phyloP scores from a whole-genome alignment of 2,797 vertebrate species.

The Iguana delicatissima region DNA sequence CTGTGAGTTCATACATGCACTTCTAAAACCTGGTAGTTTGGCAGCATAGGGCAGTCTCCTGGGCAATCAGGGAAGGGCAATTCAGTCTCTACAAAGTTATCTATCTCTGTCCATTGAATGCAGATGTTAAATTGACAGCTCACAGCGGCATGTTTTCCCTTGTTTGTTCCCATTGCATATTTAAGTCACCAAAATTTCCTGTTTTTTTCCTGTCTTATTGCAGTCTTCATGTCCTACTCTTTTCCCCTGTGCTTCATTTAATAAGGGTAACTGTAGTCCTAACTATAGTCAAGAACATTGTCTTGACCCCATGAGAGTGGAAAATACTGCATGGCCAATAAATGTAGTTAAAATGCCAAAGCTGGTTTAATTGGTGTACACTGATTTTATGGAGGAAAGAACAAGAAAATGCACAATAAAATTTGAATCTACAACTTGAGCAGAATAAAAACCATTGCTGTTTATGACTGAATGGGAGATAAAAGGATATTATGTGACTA shows the following conservation, averaged over 20 bases:
- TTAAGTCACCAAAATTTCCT: conserved; percentile 56
- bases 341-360: conserved; percentile 21
- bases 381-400: conserved; percentile 40
- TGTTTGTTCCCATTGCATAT: conserved; percentile 53
- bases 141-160: conserved; percentile 37
- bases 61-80: too few species aligned
- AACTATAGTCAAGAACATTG: conserved; percentile 38
- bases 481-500: not conserved
- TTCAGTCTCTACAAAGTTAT: too few species aligned
- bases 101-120: not conserved
- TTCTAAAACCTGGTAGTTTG: too few species aligned
- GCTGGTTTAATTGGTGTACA: not conserved
- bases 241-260: conserved; percentile 27
- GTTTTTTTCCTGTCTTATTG: conserved; percentile 49
- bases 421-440: not conserved
- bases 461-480: conserved; percentile 8
- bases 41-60: too few species aligned
- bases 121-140: conserved; percentile 46
- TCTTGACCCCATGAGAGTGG: conserved; percentile 53
- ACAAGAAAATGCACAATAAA: conserved; percentile 20
- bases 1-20: too few species aligned
- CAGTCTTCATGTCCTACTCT: conserved; percentile 65
- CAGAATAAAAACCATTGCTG: conserved; percentile 19
- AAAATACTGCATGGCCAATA: conserved; percentile 59
- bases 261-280: conserved; percentile 63